Evolutionary conservation across 2,113 vertebrate species (phyloP).

Genomic region (Plectropomus leopardus): DNA sequence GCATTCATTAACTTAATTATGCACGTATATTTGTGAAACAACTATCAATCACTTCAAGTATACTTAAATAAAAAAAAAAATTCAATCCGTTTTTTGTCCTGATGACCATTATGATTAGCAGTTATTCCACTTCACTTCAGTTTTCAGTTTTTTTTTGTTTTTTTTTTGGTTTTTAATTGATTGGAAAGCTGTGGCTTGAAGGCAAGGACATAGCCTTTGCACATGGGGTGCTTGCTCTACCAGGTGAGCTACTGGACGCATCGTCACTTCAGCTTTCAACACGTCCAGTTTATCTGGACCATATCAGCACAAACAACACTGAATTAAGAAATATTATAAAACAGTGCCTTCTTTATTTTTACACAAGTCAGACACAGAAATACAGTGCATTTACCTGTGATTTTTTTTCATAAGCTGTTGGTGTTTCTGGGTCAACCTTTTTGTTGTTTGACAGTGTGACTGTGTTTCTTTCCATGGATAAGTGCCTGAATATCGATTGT

Average conservation of each 20-base stretch:
- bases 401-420: no score
- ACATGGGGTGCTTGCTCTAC: no score
- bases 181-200: no score
- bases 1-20: neutral
- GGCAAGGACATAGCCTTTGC: no score
- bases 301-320: neutral
- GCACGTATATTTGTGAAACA: neutral
- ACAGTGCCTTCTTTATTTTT: neutral
- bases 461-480: neutral
- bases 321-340: neutral
- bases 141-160: no score
- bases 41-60: neutral
- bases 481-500: neutral
- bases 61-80: no score
- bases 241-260: no score
- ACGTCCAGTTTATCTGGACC: neutral
- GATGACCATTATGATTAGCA: neutral
- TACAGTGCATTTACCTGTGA: neutral
- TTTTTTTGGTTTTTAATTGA: no score
- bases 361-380: neutral
- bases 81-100: constrained; percentile 1
- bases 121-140: neutral
- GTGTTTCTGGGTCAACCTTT: neutral
- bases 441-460: neutral
- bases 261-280: no score